Conservation (phyloP, 92 coral and sea anemone genomes). For the Micromussa lordhowensis region DNA sequence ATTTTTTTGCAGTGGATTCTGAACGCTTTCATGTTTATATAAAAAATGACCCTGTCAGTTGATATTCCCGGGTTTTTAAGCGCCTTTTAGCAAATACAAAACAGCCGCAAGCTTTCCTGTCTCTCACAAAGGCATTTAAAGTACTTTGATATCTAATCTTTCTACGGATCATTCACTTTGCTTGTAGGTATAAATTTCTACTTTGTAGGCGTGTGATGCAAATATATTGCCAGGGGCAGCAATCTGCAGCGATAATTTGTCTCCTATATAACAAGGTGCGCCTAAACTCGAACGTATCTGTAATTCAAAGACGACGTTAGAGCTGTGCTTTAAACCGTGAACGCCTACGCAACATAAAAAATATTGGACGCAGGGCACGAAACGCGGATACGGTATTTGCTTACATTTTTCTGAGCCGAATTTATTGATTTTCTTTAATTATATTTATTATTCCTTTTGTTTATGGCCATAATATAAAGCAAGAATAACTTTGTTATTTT, state of each 20-base stretch:
- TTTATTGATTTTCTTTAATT: neutral
- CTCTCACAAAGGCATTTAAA: neutral
- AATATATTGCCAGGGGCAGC: conserved; percentile 13
- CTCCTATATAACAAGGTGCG: conserved; percentile 8
- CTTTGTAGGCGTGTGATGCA: neutral
- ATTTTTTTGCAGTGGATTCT: neutral
- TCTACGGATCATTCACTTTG: neutral
- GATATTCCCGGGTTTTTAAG: neutral
- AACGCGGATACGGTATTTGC: neutral
- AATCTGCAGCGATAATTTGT: conserved; percentile 1
- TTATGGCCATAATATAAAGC: neutral
- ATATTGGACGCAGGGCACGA: neutral
- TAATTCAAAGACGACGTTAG: neutral
- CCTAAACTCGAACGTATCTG: neutral
- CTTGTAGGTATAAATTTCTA: neutral
- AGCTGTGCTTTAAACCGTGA: neutral
- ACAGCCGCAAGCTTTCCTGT: conserved; percentile 7
- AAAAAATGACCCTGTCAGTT: neutral
- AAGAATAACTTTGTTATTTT: neutral
- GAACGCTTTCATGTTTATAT: neutral
- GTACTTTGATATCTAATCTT: conserved; percentile 20
- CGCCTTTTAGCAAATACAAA: neutral
- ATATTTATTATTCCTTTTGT: neutral
- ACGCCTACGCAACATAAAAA: neutral
- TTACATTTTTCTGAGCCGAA: neutral